Base-by-base conservation (phyloP, 2,888 invertebrate species). In the Drosophila nigritarsus region DNA sequence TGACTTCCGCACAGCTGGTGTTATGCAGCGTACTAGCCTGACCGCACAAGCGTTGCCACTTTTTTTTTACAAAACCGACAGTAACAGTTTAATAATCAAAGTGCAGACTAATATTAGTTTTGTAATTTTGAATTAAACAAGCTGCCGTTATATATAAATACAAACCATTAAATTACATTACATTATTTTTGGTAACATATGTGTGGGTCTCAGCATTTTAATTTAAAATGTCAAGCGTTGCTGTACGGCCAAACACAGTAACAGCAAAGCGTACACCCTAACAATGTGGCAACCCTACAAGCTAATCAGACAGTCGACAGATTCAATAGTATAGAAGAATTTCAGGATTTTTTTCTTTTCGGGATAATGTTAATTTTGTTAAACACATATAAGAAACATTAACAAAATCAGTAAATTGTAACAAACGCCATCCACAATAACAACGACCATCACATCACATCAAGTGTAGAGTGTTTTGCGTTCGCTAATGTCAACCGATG, bases 271-370 rank as follows among this genome's bases (percentile, higher is more conserved):
- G 38, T 20, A 40, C 6, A 20, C 2, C 32, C 42, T 1, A 8
- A 24, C 29, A 1, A 24, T 56, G 50, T 80, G 78, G 78, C 67
- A 77, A 50, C 72, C 20, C 67, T 40, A 42, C 0, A n/a, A 40
- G 54, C 74, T 69, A 62, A 78, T 54, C 56, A 80, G 81, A 80
- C 81, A 45, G 29, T 65, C 73, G 78, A 68, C 81, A 65, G 67
- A 73, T 54, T 60, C 38, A 64, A 53, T 67, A 78, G 82, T 79
- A 70, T 73, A 82, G 79, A 38, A 73, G 73, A 81, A 81, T 66
- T 71, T 67, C 49, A 18, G 58, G 15, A 56, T 55, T 75, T 63
- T 75, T 77, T 77, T 59, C 32, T 11, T 66, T 75, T 66, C 66
- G 51, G 64, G 30, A 64, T 66, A 56, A 55, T 73, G 53, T 73